These are phyloP conservation scores for Pristionchus arcanus DNA, from an alignment of 2,888 invertebrate species.

Conservation along the genomic window DNA sequence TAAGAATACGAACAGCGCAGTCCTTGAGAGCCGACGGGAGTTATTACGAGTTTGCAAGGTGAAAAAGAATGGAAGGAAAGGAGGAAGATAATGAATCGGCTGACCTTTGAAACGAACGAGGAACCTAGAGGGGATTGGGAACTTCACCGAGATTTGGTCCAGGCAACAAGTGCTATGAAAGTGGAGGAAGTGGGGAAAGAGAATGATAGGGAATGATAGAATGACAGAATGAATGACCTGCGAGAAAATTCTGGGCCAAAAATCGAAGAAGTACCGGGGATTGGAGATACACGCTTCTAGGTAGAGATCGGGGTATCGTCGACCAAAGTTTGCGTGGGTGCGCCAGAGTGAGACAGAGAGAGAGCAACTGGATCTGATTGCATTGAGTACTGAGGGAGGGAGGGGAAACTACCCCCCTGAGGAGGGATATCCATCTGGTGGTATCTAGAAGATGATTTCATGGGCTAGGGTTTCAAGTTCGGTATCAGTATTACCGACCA, in stretches of 20 bases:
- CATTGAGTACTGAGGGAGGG: background rate
- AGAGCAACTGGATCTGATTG: slow-evolving; percentile 37
- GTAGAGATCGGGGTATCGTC: background rate
- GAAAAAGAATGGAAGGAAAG: slow-evolving; percentile 4
- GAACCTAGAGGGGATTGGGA: too few species aligned
- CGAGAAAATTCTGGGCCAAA: too few species aligned
- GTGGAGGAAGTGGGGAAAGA: background rate
- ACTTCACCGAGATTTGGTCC: too few species aligned
- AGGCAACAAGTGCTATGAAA: background rate
- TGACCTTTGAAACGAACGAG: background rate
- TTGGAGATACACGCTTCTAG: background rate
- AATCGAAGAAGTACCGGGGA: too few species aligned
- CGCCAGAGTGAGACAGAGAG: background rate
- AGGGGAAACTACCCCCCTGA: background rate
- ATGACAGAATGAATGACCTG: too few species aligned
- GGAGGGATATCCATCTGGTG: background rate
- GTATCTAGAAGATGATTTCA: too few species aligned
- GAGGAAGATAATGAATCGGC: slow-evolving; percentile 21
- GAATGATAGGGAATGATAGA: slow-evolving; percentile 6
- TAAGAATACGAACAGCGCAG: background rate
- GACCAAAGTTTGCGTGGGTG: background rate
- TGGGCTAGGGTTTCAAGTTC: too few species aligned
- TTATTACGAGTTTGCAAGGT: slow-evolving; percentile 34
- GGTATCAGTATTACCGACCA: too few species aligned
- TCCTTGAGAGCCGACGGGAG: background rate